Evolutionary conservation across 2,888 invertebrate genomes (phyloP).

Genomic region (Tiliacea citrago): DNA sequence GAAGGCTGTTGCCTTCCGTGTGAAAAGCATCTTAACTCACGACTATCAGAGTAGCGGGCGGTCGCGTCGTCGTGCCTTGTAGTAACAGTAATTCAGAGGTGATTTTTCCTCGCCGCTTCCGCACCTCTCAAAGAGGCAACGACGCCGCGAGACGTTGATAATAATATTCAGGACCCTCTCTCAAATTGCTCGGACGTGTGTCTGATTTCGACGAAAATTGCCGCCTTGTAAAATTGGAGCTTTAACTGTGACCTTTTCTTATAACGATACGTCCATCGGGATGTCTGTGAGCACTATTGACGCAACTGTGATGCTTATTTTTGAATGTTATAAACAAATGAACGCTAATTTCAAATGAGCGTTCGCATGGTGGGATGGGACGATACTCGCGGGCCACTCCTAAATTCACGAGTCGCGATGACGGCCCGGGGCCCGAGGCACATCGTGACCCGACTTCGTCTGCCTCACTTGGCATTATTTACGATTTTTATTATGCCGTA

Average conservation of each 20-base stretch:
- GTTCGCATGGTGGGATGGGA: conserved; percentile 75
- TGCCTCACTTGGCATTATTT: conserved; percentile 86
- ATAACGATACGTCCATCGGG: conserved; percentile 70
- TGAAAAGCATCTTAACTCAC: conserved; percentile 54
- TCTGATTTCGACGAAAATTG: conserved; percentile 77
- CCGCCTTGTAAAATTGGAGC: conserved; percentile 76
- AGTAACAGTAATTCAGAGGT: conserved; percentile 72
- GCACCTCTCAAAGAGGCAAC: conserved; percentile 74
- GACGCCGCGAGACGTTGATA: conserved; percentile 74
- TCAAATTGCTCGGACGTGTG: conserved; percentile 82
- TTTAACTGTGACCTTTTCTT: conserved; percentile 79
- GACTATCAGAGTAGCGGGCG: conserved; percentile 52
- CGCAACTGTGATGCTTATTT: conserved; percentile 55
- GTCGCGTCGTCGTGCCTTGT: conserved; percentile 65
- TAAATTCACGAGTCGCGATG: conserved; percentile 87
- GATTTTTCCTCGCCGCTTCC: conserved; percentile 76
- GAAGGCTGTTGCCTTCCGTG: conserved; percentile 51
- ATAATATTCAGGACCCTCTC: conserved; percentile 81
- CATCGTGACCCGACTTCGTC: conserved; percentile 86
- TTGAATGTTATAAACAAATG: conserved; percentile 63
- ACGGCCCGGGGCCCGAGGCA: conserved; percentile 84
- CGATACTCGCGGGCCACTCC: conserved; percentile 80
- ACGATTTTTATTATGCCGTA: conserved; percentile 88
- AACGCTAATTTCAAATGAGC: conserved; percentile 73
- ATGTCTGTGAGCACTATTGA: conserved; percentile 63